Evolutionary conservation across 2,113 vertebrate species (phyloP).

Genomic region (Rhea pennata): DNA sequence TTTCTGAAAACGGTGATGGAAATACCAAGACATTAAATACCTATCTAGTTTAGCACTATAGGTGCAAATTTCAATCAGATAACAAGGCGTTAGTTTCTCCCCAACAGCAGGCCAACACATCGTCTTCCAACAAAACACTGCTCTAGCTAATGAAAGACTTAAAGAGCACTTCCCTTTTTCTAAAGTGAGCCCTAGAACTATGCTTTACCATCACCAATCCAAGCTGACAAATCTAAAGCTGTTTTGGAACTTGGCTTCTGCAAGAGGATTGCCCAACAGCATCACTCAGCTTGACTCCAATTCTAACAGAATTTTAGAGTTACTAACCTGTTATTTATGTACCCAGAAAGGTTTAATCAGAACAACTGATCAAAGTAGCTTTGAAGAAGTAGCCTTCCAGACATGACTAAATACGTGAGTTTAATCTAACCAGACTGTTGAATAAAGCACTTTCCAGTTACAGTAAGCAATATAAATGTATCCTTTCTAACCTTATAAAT

Average conservation of each 20-base stretch:
- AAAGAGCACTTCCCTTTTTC: neutral
- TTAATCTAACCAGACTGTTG: neutral
- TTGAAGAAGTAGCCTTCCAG: neutral
- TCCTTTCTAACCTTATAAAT: neutral
- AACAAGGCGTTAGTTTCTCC: neutral
- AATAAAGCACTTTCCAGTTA: neutral
- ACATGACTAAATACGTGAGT: neutral
- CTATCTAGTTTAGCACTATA: neutral
- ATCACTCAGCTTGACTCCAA: neutral
- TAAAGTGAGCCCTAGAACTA: neutral
- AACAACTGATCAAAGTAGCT: neutral
- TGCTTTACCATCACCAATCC: neutral
- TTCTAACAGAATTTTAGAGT: neutral
- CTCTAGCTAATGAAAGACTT: neutral
- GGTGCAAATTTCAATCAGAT: neutral
- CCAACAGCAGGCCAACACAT: neutral
- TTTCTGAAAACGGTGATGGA: neutral
- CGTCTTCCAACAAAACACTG: neutral
- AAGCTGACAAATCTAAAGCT: neutral
- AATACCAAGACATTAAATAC: neutral
- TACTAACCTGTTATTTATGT: neutral
- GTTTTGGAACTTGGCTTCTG: neutral
- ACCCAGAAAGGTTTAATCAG: neutral
- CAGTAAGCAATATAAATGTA: neutral
- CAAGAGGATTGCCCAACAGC: neutral